These are phyloP conservation scores for Habrosyne pyritoides DNA, from an alignment of 2,888 invertebrate genomes.

Conservation along the genomic window DNA sequence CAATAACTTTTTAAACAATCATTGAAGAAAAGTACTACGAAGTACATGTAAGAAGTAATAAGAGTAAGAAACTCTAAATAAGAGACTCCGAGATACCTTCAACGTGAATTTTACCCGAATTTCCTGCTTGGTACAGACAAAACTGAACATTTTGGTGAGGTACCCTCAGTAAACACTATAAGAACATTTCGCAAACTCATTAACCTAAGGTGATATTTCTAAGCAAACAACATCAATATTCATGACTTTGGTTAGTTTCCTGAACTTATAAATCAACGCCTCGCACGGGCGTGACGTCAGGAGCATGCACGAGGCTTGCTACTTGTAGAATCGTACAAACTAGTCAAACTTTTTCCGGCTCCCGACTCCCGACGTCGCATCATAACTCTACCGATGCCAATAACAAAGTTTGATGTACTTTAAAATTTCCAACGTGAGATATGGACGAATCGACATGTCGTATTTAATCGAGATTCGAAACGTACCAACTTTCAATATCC, in stretches of 20 bases:
- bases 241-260: not conserved
- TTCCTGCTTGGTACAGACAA: not conserved
- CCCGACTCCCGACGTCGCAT: slow-evolving; percentile 29
- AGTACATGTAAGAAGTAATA: no score
- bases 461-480: not conserved
- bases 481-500: slow-evolving; percentile 3
- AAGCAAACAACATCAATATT: not conserved
- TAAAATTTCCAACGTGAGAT: slow-evolving; percentile 17
- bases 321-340: slow-evolving; percentile 14
- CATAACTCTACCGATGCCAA: slow-evolving; percentile 31
- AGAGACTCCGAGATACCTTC: no score
- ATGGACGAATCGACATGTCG: slow-evolving; percentile 3
- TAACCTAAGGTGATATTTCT: not conserved
- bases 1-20: no score
- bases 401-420: slow-evolving; percentile 23
- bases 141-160: not conserved
- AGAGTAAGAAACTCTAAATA: no score
- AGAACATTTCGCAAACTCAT: not conserved
- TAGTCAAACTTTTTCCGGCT: slow-evolving; percentile 35
- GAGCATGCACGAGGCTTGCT: not conserved
- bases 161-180: not conserved
- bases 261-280: not conserved
- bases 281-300: not conserved
- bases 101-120: no score
- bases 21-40: no score